Base-by-base conservation (phyloP, 2,113 vertebrate species). In the Danio rerio region DNA sequence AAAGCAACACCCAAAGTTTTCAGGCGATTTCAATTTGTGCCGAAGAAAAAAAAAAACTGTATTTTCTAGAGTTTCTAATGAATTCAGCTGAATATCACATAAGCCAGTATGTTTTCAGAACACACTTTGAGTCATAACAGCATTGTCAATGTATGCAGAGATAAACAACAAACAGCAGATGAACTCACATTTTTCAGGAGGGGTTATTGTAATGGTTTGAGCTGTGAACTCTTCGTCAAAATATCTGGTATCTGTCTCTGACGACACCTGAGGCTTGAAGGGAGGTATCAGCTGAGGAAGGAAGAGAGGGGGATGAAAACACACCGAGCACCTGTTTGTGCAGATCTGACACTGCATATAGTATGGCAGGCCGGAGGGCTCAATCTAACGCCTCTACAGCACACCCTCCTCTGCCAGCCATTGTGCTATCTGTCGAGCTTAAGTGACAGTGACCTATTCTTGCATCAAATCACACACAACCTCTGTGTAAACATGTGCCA, bases 221-320 rank as follows among this genome's bases (percentile, higher is more conserved):
- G 94, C 94, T 47, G 94, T 95, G 89, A 95, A 95, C 90, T 95
- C 94, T 90, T 95, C 94, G 52, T 95, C 94, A 78, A 95, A 95
- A 90, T 95, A 95, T 86, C 94, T 92, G 89, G 94, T 95, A 91
- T 95, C 94, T 9, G 94, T 95, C 90, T 95, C 94, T 9, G 94
- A 95, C 9, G 93, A 92, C 88, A 95, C 94, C 91, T 95, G 94
- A 91, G 94, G 94, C 92, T 93, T 94, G 90, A 95, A 95, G 42
- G 94, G 94, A 86, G 94, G 94, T 81, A 93, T 84, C 89, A 95
- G 89, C 94, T 95, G 89, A 40, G 70, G 65, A 49, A 78, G 66
- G 71, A 83, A 82, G 84, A 9, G 16, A 62, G 56, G 66, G 49
- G 5, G 69, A 80, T 79, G 84, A 85, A 47, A 83, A 53, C 81